Base-by-base conservation (phyloP, 2,888 invertebrate species). In the Chalcosyrphus nemorum region DNA sequence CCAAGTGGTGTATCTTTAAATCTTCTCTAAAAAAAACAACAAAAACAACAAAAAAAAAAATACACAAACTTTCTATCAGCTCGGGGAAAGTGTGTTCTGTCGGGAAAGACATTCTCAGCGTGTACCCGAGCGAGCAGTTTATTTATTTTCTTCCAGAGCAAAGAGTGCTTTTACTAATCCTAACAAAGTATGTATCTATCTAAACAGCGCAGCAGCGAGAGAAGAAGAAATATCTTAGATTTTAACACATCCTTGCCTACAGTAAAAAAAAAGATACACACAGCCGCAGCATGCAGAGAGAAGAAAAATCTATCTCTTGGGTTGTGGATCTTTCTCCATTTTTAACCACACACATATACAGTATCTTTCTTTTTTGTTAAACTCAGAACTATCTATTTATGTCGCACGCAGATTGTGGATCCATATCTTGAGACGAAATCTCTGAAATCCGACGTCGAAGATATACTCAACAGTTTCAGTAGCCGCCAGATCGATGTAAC, bases 351-450 rank as follows among this genome's bases (percentile, higher is more conserved):
- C 86, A 76, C 70, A 78, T 65, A 70, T 65, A 47, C 35, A 86
- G 74, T 54, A 21, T 70, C 38, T 88, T 86, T 72, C 66, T 59
- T 87, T 87, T 75, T 66, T 77, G 78, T 70, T 81, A 70, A 63
- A 85, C 86, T 81, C 86, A 63, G 81, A 78, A 86, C 87, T 87
- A 87, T 90, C 89, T 88, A 88, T 88, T 88, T 87, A 88, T 88
- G 87, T 89, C 81, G 52, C 88, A 87, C 90, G 86, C 90, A 94
- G 94, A 93, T 93, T 90, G 93, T 93, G 88, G 95, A 95, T 91
- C 94, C 94, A 87, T 93, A 95, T 92, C 93, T 95, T 88, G 94
- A 95, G 90, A 92, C 94, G 85, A 93, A 94, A 88, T 93, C 94
- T 89, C 94, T 95, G 86, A 92, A 93, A 89, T 91, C 93, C 87